A percentile compares a stretch with the other conserved stretches of the same genome.
Evolutionary conservation across 2,888 invertebrate genomes (phyloP).

Genomic region (Xestia rhomboidea): DNA sequence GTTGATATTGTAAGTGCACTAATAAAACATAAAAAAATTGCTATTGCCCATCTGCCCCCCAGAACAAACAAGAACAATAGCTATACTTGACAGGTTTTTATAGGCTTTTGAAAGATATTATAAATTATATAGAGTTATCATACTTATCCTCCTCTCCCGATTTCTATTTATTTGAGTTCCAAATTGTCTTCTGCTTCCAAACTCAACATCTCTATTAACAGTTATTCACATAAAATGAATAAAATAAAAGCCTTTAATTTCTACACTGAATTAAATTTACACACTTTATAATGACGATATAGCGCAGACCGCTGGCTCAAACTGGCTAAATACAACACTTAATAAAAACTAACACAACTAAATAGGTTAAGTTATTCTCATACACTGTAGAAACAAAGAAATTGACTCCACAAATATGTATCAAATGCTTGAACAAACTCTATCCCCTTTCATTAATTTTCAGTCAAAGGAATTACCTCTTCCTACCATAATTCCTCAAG

Average conservation of each 20-base stretch:
- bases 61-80: not conserved
- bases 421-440: not conserved
- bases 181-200: not conserved
- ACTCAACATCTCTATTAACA: not conserved
- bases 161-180: not conserved
- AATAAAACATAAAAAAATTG: not conserved
- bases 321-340: no score
- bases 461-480: conserved; percentile 90
- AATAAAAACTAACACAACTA: no score
- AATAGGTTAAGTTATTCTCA: no score
- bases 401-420: not conserved
- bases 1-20: conserved; percentile 90
- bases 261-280: no score
- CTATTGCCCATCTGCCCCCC: no score
- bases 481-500: conserved; percentile 86
- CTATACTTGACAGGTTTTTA: not conserved
- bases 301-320: no score
- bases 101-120: not conserved
- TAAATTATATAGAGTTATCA: not conserved
- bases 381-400: not conserved
- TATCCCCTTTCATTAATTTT: conserved; percentile 52
- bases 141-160: not conserved
- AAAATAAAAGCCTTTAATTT: no score
- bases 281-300: no score
- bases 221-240: not conserved